These are phyloP conservation scores for Ianthella basta DNA, from an alignment of 37 sponge, comb jelly and placozoan genomes.

Conservation along the genomic window DNA sequence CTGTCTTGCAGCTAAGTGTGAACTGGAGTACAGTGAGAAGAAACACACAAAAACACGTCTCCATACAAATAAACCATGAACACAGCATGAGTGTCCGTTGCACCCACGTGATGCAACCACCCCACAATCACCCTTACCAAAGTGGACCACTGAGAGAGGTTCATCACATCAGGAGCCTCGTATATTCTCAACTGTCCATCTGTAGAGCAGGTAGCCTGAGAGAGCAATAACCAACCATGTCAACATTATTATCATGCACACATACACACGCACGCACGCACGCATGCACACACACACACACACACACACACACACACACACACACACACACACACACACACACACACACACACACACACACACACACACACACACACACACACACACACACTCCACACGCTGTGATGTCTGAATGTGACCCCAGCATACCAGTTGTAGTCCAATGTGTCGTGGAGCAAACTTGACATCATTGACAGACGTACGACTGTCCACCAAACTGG, in stretches of 20 bases:
- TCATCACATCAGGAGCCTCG: constrained; percentile 96
- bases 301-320: constrained; percentile 25
- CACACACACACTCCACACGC: no score
- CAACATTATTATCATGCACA: not conserved
- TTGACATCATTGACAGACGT: constrained; percentile 89
- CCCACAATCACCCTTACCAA: constrained; percentile 37
- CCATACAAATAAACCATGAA: not conserved
- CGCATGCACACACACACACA: constrained; percentile 1
- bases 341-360: not conserved
- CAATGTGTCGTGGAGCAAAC: constrained; percentile 89
- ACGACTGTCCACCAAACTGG: constrained; percentile 86
- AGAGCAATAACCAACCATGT: not conserved
- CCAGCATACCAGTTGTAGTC: constrained; percentile 72
- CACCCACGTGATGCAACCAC: not conserved
- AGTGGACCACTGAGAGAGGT: constrained; percentile 89
- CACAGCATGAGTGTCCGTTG: not conserved
- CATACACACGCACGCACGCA: not conserved
- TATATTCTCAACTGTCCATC: constrained; percentile 89
- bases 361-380: not conserved
- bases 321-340: constrained; percentile 22
- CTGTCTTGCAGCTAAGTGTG: constrained; percentile 70
- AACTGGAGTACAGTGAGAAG: constrained; percentile 45
- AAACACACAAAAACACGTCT: not conserved
- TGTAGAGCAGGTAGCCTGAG: constrained; percentile 88
- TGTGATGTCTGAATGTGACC: no score